A percentile compares a stretch with the other conserved stretches of the same genome.
phyloP scores from a whole-genome alignment of 2,113 vertebrate genomes.

The Brachyhypopomus occidentalis region DNA sequence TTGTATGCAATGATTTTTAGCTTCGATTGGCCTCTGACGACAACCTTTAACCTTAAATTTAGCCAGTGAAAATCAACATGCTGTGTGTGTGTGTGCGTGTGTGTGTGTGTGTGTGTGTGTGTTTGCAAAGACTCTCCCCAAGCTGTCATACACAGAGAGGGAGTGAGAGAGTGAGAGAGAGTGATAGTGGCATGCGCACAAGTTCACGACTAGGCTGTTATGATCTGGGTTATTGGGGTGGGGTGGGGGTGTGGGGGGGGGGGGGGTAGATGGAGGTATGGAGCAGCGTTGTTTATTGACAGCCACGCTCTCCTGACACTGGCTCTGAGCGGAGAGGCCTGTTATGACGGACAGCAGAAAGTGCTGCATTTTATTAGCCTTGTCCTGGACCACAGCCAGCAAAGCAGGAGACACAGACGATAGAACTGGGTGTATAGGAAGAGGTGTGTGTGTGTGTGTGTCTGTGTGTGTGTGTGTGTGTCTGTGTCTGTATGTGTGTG shows the following conservation, averaged over 20 bases:
- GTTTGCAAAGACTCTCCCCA: constrained; percentile 1
- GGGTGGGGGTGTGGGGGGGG: not conserved
- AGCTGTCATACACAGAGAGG: not conserved
- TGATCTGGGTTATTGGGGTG: constrained; percentile 41
- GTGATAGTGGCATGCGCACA: not conserved
- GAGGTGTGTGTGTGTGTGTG: constrained; percentile 39
- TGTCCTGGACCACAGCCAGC: constrained; percentile 31
- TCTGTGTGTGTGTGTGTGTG: constrained; percentile 37
- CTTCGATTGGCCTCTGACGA: constrained; percentile 16
- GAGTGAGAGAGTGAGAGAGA: not conserved
- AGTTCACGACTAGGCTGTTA: constrained; percentile 18
- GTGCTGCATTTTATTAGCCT: constrained; percentile 40
- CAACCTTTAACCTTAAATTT: constrained; percentile 20
- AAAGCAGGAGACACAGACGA: not conserved
- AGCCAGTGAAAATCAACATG: constrained; percentile 2
- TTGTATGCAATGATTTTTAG: constrained; percentile 31
- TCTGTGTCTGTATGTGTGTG: constrained; percentile 17
- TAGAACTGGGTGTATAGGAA: not conserved
- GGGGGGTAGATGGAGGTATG: too few species aligned
- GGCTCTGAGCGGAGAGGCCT: not conserved
- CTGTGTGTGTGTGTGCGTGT: constrained; percentile 25
- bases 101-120: constrained; percentile 36
- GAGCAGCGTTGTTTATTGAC: constrained; percentile 34
- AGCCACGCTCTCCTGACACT: constrained; percentile 13
- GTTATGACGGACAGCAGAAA: constrained; percentile 31